phyloP scores from a whole-genome alignment of 2,888 invertebrate species.

The Heliconius charithonia region DNA sequence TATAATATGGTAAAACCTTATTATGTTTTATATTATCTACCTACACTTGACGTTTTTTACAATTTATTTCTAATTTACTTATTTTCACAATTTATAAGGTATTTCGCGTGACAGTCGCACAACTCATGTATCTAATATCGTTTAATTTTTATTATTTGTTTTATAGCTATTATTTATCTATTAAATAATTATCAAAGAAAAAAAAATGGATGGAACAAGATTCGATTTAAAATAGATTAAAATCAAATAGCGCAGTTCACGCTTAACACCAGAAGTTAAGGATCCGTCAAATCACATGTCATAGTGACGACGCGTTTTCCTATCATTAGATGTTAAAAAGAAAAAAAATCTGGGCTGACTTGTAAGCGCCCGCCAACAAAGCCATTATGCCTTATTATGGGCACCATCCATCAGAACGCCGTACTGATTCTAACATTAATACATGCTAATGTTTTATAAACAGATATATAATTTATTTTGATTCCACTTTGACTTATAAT shows the following conservation, averaged over 20 bases:
- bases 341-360: slow-evolving; percentile 75
- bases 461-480: slow-evolving; percentile 83
- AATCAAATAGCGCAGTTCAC: slow-evolving; percentile 38
- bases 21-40: not conserved
- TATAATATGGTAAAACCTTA: not conserved
- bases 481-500: slow-evolving; percentile 78
- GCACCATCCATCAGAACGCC: slow-evolving; percentile 80
- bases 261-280: slow-evolving; percentile 73
- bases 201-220: slow-evolving; percentile 13
- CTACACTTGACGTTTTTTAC: not conserved
- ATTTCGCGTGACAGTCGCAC: slow-evolving; percentile 33
- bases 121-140: slow-evolving; percentile 22
- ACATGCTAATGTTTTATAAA: slow-evolving; percentile 83
- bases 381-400: slow-evolving; percentile 82
- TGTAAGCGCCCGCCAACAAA: slow-evolving; percentile 79
- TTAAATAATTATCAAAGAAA: not conserved
- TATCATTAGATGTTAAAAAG: slow-evolving; percentile 74
- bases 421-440: slow-evolving; percentile 81
- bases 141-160: slow-evolving; percentile 31
- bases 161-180: not conserved
- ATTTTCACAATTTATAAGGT: slow-evolving; percentile 27
- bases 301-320: slow-evolving; percentile 74
- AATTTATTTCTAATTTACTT: slow-evolving; percentile 28
- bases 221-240: slow-evolving; percentile 36
- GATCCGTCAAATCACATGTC: slow-evolving; percentile 70